Evolutionary conservation across 2,113 vertebrate species (phyloP).

Genomic region (Illadopsis cleaveri): DNA sequence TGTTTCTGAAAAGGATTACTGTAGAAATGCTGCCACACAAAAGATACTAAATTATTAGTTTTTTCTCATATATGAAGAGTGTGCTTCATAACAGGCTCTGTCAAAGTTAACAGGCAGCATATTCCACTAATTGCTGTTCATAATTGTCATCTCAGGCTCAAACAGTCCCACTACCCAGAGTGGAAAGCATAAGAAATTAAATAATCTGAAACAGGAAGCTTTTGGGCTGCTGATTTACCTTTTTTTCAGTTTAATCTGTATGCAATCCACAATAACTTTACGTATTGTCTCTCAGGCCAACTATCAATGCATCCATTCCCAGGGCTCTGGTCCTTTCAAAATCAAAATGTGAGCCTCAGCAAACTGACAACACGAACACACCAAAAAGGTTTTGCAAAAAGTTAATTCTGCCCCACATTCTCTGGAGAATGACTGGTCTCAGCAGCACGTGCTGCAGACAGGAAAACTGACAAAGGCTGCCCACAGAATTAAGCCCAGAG

Average conservation of each 20-base stretch:
- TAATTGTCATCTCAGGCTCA: not conserved
- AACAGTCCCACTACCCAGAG: not conserved
- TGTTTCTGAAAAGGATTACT: not conserved
- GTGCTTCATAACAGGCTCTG: not conserved
- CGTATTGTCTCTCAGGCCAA: not conserved
- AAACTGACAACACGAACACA: not conserved
- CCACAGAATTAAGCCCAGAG: not conserved
- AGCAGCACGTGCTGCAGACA: not conserved
- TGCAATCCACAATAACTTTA: not conserved
- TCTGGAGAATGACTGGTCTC: not conserved
- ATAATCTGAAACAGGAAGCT: not conserved
- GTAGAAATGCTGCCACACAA: rapidly evolving
- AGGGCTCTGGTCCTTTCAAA: not conserved
- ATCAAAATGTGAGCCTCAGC: not conserved
- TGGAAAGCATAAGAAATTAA: not conserved
- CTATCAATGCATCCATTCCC: not conserved
- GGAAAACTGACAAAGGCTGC: not conserved
- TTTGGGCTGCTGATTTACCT: not conserved
- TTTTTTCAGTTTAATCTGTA: not conserved
- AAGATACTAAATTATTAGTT: not conserved
- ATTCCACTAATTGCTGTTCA: not conserved
- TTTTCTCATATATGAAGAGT: not conserved
- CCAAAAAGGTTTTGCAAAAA: not conserved
- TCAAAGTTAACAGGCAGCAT: not conserved
- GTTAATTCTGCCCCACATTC: not conserved